phyloP scores from a whole-genome alignment of 2,113 vertebrate genomes.

The Callipepla squamata region DNA sequence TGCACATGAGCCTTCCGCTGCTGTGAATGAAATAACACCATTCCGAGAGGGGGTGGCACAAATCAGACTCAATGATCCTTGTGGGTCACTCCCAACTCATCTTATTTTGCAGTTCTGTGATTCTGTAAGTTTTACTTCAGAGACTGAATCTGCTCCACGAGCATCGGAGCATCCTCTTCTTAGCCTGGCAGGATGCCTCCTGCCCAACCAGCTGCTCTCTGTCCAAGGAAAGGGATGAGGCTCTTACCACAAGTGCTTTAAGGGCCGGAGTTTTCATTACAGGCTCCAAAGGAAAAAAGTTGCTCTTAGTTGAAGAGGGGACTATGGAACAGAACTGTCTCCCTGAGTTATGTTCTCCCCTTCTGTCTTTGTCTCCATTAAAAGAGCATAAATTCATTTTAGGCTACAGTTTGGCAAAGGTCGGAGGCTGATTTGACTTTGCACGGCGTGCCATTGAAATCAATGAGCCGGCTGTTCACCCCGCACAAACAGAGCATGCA shows the following conservation, averaged over 20 bases:
- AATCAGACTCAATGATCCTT: too few relatives aligned
- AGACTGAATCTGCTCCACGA: accelerated
- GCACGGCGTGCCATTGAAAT: accelerated
- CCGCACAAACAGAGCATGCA: background rate
- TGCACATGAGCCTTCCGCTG: accelerated
- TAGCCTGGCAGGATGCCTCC: background rate
- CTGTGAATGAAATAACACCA: background rate
- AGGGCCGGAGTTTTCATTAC: slow-evolving; percentile 9
- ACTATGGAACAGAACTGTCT: background rate
- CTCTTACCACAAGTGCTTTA: slow-evolving; percentile 28
- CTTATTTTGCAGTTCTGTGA: too few relatives aligned
- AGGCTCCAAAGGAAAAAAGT: background rate
- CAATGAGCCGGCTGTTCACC: slow-evolving; percentile 21
- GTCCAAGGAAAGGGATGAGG: slow-evolving; percentile 44
- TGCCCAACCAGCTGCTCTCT: slow-evolving; percentile 28
- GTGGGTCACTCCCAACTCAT: too few relatives aligned
- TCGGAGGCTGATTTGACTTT: slow-evolving; percentile 5
- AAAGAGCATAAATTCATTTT: slow-evolving; percentile 45
- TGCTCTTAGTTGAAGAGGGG: background rate
- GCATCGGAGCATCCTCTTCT: background rate
- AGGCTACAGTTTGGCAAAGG: slow-evolving; percentile 1
- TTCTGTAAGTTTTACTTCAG: background rate
- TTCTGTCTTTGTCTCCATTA: slow-evolving; percentile 45
- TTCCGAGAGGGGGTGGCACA: accelerated
- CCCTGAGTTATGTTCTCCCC: slow-evolving; percentile 52